Base-by-base conservation (phyloP, 1,140 invertebrate genomes). In the Cydia pomonella region DNA sequence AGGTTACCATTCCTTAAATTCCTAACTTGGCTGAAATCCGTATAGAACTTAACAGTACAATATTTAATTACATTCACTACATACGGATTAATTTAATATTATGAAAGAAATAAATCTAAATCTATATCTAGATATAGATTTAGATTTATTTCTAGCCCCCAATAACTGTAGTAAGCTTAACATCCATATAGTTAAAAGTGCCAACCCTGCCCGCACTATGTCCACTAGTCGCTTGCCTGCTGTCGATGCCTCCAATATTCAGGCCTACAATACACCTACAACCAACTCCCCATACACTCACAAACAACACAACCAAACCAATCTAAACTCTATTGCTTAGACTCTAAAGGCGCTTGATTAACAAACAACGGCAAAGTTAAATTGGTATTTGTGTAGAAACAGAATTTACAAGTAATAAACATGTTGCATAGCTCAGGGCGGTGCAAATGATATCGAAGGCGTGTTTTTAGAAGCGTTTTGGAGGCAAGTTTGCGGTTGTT, bases 201-300 rank as follows among this genome's bases (percentile, higher is more conserved):
- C 5, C 27, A 69, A 33, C 64, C 64, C 64, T 69, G 29, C 5
- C 53, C 21, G n/a, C 23, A 66, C 64, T 69, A 69, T 33, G 27
- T 33, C 64, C 27, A 69, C 64, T 69, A 59, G 53, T 3, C 64
- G 64, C 64, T 69, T 18, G 64, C 64, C 64, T 33, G 64, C 64
- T 69, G 64, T 69, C 64, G 64, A 69, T n/a, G 64, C 64, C 27
- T 69, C 64, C 64, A 69, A 69, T 69, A 69, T 69, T 69, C 64
- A 69, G 18, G 64, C 64, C 64, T 69, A 33, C 64, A 69, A 64
- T 64, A 64, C 25, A 29, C 63, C 63, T 33, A 69, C 64, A 69
- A 69, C 27, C 63, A 29, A 29, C 12, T 33, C 0, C 12, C 1
- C 2, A 6, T 66, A 41, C 27, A 33, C 29, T 4, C n/a, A 18